Evolutionary conservation across 2,888 invertebrate species (phyloP).

Genomic region (Quadroppia sp.): DNA sequence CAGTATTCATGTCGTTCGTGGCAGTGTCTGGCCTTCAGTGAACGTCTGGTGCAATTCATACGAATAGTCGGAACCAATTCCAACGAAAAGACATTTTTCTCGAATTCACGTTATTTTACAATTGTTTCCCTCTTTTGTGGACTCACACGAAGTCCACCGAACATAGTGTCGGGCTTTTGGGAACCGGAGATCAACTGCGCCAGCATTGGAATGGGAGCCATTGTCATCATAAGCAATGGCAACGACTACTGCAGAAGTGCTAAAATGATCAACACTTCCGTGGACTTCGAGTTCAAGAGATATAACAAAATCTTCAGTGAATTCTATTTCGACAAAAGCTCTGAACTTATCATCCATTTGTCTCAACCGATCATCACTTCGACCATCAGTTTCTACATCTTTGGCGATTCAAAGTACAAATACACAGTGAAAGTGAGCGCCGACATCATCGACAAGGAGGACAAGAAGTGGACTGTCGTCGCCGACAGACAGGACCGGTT

Average conservation of each 20-base stretch:
- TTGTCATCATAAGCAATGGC: slow-evolving; percentile 16
- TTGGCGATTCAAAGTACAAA: slow-evolving; percentile 23
- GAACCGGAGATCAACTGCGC: slow-evolving; percentile 5
- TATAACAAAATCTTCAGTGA: slow-evolving; percentile 30
- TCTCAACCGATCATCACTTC: slow-evolving; percentile 31
- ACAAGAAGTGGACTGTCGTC: not conserved
- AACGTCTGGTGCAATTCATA: not conserved
- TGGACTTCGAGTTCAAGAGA: slow-evolving; percentile 25
- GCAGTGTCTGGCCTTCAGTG: not conserved
- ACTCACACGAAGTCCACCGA: not conserved
- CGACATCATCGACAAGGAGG: not conserved
- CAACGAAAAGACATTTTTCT: slow-evolving; percentile 10
- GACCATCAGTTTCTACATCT: slow-evolving; percentile 15
- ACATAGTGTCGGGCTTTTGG: slow-evolving; percentile 9
- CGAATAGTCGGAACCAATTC: not conserved
- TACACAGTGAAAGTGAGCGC: slow-evolving; percentile 5
- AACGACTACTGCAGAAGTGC: slow-evolving; percentile 19
- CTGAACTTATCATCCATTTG: slow-evolving; percentile 24
- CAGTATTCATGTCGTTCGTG: slow-evolving; percentile 8
- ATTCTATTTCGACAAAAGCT: slow-evolving; percentile 6
- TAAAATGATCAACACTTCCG: slow-evolving; percentile 28
- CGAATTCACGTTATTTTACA: not conserved
- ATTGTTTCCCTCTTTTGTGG: not conserved
- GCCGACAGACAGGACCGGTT: slow-evolving; percentile 1
- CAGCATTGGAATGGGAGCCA: slow-evolving; percentile 9